phyloP scores from a whole-genome alignment of 2,113 vertebrate species.

The Pomatorhinus ruficollis region DNA sequence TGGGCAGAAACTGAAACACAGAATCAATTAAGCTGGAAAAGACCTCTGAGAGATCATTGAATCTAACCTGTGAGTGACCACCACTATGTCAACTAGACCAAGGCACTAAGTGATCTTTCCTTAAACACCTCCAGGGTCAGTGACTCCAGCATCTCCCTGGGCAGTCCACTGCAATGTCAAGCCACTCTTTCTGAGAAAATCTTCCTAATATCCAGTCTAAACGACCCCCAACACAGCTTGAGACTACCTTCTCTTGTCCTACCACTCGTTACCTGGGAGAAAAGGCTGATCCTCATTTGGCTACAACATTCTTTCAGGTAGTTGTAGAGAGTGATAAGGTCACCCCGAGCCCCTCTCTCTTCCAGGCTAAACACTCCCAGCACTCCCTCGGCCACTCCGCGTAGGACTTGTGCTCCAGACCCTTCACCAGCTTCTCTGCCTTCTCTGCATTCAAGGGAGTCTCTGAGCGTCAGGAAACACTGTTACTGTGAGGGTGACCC shows the following conservation, averaged over 20 bases:
- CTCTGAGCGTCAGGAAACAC: not conserved
- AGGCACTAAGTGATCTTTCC: not conserved
- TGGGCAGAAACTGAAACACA: fast-evolving
- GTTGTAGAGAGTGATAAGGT: not conserved
- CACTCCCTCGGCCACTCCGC: not conserved
- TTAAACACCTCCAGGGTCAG: not conserved
- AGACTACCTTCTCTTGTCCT: not conserved
- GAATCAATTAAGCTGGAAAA: not conserved
- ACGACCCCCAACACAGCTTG: not conserved
- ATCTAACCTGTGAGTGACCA: not conserved
- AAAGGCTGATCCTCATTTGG: not conserved
- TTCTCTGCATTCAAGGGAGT: not conserved
- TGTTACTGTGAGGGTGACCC: fast-evolving
- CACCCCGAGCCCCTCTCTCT: not conserved
- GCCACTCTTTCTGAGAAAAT: not conserved
- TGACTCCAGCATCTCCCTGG: not conserved
- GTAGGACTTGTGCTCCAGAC: not conserved
- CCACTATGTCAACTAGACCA: not conserved
- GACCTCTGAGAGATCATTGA: not conserved
- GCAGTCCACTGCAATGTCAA: not conserved
- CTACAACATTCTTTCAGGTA: not conserved
- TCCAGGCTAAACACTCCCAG: not conserved
- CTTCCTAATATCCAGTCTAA: not conserved
- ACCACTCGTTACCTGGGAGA: not conserved
- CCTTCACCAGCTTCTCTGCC: not conserved